Conservation (phyloP, 2,797 vertebrate species). For the Cossypha heuglini region DNA sequence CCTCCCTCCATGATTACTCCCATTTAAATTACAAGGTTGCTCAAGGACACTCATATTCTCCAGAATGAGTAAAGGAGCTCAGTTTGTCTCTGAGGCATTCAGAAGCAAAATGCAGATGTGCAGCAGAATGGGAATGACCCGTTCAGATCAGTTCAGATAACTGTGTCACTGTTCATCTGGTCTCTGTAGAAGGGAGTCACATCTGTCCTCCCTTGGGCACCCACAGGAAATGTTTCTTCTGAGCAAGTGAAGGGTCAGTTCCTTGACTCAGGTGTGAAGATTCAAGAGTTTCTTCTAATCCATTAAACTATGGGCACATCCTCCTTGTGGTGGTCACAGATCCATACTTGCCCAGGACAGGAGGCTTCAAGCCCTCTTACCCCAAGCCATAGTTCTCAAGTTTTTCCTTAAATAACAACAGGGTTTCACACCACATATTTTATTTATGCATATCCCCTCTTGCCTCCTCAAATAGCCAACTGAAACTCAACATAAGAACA, state of each 20-base stretch:
- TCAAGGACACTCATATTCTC: neutral
- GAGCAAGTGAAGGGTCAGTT: neutral
- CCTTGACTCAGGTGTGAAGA: neutral
- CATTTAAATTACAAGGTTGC: neutral
- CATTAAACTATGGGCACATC: accelerated
- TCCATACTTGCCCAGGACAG: neutral
- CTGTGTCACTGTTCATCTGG: neutral
- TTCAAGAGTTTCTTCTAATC: neutral
- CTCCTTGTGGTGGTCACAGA: neutral
- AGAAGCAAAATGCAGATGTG: neutral
- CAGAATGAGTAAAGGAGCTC: neutral
- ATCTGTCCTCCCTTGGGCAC: neutral
- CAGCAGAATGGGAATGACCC: neutral
- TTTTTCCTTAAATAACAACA: neutral
- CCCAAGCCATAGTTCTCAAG: neutral
- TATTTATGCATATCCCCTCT: neutral
- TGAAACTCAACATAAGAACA: neutral
- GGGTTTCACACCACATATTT: neutral
- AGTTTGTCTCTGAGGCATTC: neutral
- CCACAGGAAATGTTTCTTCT: neutral
- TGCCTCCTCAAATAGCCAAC: neutral
- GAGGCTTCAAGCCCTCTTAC: neutral
- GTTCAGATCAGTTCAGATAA: neutral
- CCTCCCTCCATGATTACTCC: neutral
- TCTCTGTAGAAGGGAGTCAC: neutral